Conservation (phyloP, 2,888 invertebrate genomes). For the Parascotia fuliginaria region DNA sequence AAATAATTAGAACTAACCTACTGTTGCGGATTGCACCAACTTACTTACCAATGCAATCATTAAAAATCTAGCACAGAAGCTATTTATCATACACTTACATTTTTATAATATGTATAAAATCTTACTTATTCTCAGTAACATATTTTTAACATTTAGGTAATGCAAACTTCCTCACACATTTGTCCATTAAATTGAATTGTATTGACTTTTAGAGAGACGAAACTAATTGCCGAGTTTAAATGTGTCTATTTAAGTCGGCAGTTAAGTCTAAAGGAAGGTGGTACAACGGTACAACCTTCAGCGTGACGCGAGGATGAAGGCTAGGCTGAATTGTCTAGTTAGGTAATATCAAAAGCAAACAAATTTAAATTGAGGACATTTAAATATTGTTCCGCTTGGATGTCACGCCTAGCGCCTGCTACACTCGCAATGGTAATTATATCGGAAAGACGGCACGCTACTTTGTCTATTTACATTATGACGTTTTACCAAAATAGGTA, state of each 20-base stretch:
- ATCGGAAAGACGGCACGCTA: constrained; percentile 6
- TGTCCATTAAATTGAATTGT: constrained; percentile 1
- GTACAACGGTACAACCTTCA: constrained; percentile 19
- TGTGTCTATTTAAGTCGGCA: constrained; percentile 9
- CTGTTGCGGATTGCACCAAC: constrained; percentile 26
- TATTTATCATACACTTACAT: constrained; percentile 11
- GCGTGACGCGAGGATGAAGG: constrained; percentile 29
- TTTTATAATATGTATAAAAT: background rate
- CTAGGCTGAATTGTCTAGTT: constrained; percentile 26
- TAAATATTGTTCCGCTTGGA: constrained; percentile 40
- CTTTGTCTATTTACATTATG: constrained; percentile 3
- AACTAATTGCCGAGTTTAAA: constrained; percentile 7
- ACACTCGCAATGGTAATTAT: constrained; percentile 14
- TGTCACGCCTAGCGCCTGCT: constrained; percentile 21
- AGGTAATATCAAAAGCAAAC: constrained; percentile 35
- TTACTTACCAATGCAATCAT: constrained; percentile 31
- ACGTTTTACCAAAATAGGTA: background rate
- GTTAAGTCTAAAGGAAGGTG: constrained; percentile 12
- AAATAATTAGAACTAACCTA: constrained; percentile 16
- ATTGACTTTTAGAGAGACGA: constrained; percentile 13
- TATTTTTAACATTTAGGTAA: no score
- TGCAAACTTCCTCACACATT: no score
- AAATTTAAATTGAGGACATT: constrained; percentile 41
- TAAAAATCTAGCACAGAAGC: constrained; percentile 34
- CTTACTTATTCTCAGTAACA: no score